phyloP scores from a whole-genome alignment of 2,888 invertebrate genomes.

The Ctenicera cuprea region DNA sequence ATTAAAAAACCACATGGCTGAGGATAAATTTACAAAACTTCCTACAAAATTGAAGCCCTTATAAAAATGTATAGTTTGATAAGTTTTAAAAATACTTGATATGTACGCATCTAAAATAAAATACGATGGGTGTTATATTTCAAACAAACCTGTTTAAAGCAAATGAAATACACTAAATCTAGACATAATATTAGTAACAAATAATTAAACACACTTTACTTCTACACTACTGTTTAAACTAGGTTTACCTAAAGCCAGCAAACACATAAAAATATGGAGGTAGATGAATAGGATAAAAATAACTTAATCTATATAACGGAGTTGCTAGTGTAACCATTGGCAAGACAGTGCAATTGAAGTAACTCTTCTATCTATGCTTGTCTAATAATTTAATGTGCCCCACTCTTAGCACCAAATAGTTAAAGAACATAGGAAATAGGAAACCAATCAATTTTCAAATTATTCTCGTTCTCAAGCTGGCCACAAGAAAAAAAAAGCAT shows the following conservation, averaged over 20 bases:
- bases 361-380: constrained; percentile 34
- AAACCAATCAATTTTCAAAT: constrained; percentile 7
- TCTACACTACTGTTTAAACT: constrained; percentile 33
- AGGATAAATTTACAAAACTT: constrained; percentile 22
- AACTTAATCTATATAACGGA: constrained; percentile 37
- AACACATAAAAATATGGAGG: constrained; percentile 48
- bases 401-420: constrained; percentile 32
- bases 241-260: constrained; percentile 40
- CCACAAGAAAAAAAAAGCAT: background rate
- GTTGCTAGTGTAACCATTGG: constrained; percentile 20
- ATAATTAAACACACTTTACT: constrained; percentile 34
- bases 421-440: constrained; percentile 17
- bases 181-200: constrained; percentile 48
- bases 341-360: constrained; percentile 42
- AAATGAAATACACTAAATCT: constrained; percentile 27
- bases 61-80: constrained; percentile 42
- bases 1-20: background rate
- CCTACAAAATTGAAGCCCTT: constrained; percentile 37
- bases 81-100: constrained; percentile 47
- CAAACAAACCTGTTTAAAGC: constrained; percentile 47
- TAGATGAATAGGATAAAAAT: constrained; percentile 53
- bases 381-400: constrained; percentile 35
- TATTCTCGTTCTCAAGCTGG: background rate
- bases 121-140: constrained; percentile 36
- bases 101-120: constrained; percentile 48